Base-by-base conservation (phyloP, 1,140 invertebrate genomes). In the Macrobrachium nipponense region DNA sequence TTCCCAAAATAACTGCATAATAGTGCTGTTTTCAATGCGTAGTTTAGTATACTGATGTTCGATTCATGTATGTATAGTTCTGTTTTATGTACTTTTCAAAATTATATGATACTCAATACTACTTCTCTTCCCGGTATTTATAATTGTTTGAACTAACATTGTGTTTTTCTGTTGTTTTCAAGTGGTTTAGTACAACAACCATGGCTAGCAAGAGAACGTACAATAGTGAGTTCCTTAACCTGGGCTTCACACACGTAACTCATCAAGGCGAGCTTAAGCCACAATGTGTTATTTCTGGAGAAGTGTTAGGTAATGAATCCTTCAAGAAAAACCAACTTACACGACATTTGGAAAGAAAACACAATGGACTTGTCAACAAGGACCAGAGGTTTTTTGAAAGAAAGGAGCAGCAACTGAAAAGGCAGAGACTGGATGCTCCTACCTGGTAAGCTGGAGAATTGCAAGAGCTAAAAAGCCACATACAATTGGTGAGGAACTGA, bases 331-430 rank as follows among this genome's bases (percentile, higher is more conserved):
- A 86, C 82, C 36, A 84, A 61, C 83, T 83, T 70, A 85, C 86
- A 87, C 88, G 90, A 72, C 82, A 89, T 89, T 64, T 18, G 66
- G 66, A 59, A n/a, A 51, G 59, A 79, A 79, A 78, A 51, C 58
- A 68, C 66, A 76, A 61, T 85, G 76, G 18, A 59, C 76, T 78
- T 59, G 76, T 78, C 7, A 58, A 78, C 58, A 78, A 36, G 14
- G 44, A 78, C 18, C 7, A 43, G 17, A 44, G 43, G n/a, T 78
- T 78, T 58, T 78, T 59, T 78, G 76, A 78, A 78, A 78, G 76
- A 17, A 60, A 78, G 58, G 6, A 78, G 59, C 58, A 62, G 0
- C 1, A 79, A 79, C 61, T 66, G 78, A 80, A 80, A 80, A 43
- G 78, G 36, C 78, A 66, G 64, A 66, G 36, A 80, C 78, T 66